Evolutionary conservation across 2,888 invertebrate genomes (phyloP).

Genomic region (Euzetes globulus): DNA sequence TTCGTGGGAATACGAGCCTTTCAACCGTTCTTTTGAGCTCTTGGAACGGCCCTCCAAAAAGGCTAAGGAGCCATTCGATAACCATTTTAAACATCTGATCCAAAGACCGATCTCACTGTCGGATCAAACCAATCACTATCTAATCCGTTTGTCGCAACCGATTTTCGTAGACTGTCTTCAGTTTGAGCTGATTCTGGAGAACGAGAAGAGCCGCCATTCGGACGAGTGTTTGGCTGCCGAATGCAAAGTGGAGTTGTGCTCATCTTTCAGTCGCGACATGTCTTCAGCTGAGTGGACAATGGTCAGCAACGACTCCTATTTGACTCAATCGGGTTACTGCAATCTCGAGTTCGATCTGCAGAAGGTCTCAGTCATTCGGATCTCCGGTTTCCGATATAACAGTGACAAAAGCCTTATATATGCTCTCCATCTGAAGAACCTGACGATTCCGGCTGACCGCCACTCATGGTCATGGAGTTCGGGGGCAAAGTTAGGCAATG

Average conservation of each 20-base stretch:
- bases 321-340: constrained; percentile 14
- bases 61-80: not conserved
- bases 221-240: constrained; percentile 14
- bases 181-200: constrained; percentile 6
- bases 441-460: constrained; percentile 9
- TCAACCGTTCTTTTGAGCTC: no score
- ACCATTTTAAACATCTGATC: not conserved
- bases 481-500: not conserved
- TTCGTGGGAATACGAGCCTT: no score
- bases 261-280: not conserved
- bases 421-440: not conserved
- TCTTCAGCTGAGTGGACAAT: not conserved
- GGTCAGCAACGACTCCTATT: not conserved
- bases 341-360: constrained; percentile 15
- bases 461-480: not conserved
- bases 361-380: not conserved
- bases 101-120: not conserved
- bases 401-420: not conserved
- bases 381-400: constrained; percentile 7
- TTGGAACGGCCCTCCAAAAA: not conserved
- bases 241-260: not conserved
- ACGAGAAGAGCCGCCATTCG: not conserved
- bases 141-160: constrained; percentile 19
- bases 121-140: not conserved
- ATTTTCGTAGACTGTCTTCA: constrained; percentile 20